Evolutionary conservation across 2,888 invertebrate species (phyloP).

Genomic region (Meiosimyza decipiens): DNA sequence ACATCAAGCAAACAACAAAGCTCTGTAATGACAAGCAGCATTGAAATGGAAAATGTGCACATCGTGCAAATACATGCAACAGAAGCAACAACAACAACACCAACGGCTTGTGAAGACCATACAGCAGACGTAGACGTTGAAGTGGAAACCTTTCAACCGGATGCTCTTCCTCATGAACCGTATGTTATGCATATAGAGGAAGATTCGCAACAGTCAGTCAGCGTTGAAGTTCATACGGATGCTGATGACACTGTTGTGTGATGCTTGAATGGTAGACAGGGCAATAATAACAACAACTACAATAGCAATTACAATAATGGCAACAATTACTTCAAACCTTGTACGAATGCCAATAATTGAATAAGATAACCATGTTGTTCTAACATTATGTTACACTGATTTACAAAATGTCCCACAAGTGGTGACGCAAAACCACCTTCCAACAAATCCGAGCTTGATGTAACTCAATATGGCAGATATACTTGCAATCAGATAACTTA

Average conservation of each 20-base stretch:
- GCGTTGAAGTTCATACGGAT: neutral
- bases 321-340: neutral
- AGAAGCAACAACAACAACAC: neutral
- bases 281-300: neutral
- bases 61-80: conserved; percentile 42
- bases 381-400: too few species aligned
- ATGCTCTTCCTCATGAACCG: neutral
- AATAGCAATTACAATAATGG: neutral
- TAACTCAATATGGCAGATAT: too few species aligned
- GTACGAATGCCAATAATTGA: too few species aligned
- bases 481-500: too few species aligned
- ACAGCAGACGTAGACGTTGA: neutral
- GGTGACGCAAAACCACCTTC: too few species aligned
- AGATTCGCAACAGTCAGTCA: neutral
- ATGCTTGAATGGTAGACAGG: conserved; percentile 10
- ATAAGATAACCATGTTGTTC: too few species aligned
- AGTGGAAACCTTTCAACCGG: neutral
- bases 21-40: conserved; percentile 21
- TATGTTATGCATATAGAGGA: conserved; percentile 7
- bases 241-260: conserved; percentile 22
- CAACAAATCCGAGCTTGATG: too few species aligned
- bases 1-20: conserved; percentile 35
- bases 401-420: too few species aligned
- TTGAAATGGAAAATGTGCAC: conserved; percentile 49
- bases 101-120: conserved; percentile 13